A percentile compares a stretch with the other conserved stretches of the same genome.
Evolutionary conservation across 2,888 invertebrate species (phyloP).

Genomic region (Conus canariensis): DNA sequence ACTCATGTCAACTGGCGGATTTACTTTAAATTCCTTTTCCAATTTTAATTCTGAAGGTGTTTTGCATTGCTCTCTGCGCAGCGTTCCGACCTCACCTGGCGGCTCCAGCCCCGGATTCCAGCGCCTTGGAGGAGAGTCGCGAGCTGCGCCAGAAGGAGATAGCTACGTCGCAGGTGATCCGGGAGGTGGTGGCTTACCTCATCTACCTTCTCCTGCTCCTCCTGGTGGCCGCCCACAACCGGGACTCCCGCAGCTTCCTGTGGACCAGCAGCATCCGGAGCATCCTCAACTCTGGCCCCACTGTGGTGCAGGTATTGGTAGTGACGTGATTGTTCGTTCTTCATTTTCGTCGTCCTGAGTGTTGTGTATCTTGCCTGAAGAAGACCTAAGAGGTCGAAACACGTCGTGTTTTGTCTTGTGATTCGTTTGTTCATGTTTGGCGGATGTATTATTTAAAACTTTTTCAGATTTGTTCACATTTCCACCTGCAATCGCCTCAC

Average conservation of each 20-base stretch:
- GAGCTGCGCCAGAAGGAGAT: conserved; percentile 60
- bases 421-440: no score
- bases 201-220: conserved; percentile 59
- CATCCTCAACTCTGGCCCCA: conserved; percentile 46
- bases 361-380: no score
- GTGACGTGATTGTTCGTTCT: no score
- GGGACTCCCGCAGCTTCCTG: conserved; percentile 59
- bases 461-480: no score
- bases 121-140: conserved; percentile 53
- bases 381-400: no score
- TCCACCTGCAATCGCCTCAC: no score
- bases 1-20: no score
- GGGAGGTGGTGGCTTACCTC: conserved; percentile 63
- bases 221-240: conserved; percentile 62
- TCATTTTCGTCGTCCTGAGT: no score
- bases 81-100: conserved; percentile 49
- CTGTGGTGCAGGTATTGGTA: conserved; percentile 19
- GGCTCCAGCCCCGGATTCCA: conserved; percentile 56
- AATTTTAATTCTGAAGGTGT: no score
- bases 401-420: no score
- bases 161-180: conserved; percentile 57
- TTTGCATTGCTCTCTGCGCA: conserved; percentile 21
- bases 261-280: conserved; percentile 57
- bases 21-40: no score
- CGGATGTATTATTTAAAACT: no score